A percentile compares a stretch with the other conserved stretches of the same genome.
Conservation (phyloP, 2,797 vertebrate species). For the Odontamblyopus lacepedii region DNA sequence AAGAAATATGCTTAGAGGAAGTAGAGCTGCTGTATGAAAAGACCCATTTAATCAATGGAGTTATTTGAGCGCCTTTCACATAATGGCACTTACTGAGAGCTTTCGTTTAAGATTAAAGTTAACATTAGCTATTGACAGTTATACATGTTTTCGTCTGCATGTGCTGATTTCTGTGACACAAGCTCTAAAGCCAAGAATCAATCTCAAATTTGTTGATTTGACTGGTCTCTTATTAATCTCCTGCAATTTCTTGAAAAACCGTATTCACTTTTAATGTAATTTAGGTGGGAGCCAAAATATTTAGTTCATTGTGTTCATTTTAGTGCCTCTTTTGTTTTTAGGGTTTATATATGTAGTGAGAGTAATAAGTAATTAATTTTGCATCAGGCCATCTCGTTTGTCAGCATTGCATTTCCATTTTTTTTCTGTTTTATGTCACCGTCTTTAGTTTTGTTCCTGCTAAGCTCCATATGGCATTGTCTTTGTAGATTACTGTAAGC, state of each 20-base stretch:
- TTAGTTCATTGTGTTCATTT: background rate
- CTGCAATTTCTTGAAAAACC: background rate
- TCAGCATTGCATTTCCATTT: slow-evolving; percentile 11
- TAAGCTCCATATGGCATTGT: slow-evolving; percentile 47
- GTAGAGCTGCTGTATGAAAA: slow-evolving; percentile 56
- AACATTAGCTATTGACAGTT: slow-evolving; percentile 59
- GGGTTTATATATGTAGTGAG: too few species aligned
- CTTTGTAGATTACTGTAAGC: slow-evolving; percentile 46
- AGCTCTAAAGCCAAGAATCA: slow-evolving; percentile 27
- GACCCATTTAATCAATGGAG: slow-evolving; percentile 63
- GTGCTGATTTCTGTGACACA: slow-evolving; percentile 18
- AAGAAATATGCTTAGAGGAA: slow-evolving; percentile 50
- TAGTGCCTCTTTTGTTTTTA: too few species aligned
- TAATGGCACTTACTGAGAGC: slow-evolving; percentile 53
- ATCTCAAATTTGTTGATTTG: slow-evolving; percentile 23
- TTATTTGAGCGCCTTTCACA: slow-evolving; percentile 53
- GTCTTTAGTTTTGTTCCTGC: slow-evolving; percentile 39
- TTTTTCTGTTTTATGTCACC: slow-evolving; percentile 30
- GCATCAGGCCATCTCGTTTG: background rate
- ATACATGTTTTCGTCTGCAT: slow-evolving; percentile 37
- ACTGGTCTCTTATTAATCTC: background rate
- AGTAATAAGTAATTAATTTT: slow-evolving; percentile 19
- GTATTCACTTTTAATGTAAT: too few species aligned
- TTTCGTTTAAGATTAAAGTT: slow-evolving; percentile 64
- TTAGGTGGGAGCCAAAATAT: background rate